Evolutionary conservation across 2,797 vertebrate species (phyloP), one percentile per base, ranked within the genome.

Genomic region (Sibirionetta formosa): DNA sequence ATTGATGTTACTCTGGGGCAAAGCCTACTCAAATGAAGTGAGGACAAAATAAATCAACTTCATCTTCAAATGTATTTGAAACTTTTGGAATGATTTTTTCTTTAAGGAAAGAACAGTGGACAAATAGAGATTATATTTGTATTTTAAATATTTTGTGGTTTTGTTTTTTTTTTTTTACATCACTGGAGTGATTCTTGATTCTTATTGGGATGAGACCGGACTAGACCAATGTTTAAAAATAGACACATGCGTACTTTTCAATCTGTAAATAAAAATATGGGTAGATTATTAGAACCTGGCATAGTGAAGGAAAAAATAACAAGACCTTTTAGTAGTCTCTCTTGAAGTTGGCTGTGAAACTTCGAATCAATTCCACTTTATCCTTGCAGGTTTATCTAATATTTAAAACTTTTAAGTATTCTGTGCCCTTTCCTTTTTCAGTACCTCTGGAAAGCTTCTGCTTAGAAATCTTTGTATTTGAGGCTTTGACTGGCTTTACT

Each of bases 401-500:
- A 14, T 8, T 58, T 82, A 54, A 38, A 42, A 53, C 64, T 27
- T 17, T 22, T 35, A n/a, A 18, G 9, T 20, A 7, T 12, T 5
- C 1, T 17, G 0, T 20, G 73, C 40, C 11, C 14, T 75, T 75
- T 76, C 3, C n/a, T 54, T 60, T 76, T 15, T 35, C 31, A 31
- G 36, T 61, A 71, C 29, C 9, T 19, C 14, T 20, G 56, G 27
- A 66, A 72, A 18, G 33, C 0, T 0, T 66, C 29, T 3, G 3
- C 26, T 57, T 33, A 11, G 35, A 38, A 22, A 36, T 22, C 17
- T 27, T 16, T 13, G 0, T n/a, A 29, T 17, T 15, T 20, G 33
- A 50, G 44, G 48, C 12, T 14, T 6, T 2, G 5, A 0, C 1
- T 36, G 56, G 4, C 3, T 51, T n/a, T 12, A 1, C 3, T 3